phyloP scores from a whole-genome alignment of 2,113 vertebrate genomes.

The Pelecanoides urinatrix region DNA sequence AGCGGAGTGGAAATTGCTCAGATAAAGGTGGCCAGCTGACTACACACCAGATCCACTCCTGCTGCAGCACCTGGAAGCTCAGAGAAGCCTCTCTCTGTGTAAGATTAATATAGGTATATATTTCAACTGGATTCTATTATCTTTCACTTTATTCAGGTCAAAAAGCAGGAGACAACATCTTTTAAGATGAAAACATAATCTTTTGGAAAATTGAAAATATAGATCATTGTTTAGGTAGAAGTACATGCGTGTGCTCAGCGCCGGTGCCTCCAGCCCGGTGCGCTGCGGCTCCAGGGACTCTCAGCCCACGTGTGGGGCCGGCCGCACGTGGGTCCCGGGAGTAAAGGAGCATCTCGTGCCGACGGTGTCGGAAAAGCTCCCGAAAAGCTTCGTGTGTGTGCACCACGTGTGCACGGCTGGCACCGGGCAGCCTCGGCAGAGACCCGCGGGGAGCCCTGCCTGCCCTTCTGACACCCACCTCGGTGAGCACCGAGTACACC shows the following conservation, averaged over 20 bases:
- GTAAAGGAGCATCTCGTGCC: background rate
- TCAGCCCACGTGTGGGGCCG: accelerated
- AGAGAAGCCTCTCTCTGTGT: background rate
- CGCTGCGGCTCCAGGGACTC: accelerated
- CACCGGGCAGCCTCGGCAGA: background rate
- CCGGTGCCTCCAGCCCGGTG: accelerated
- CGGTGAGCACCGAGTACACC: accelerated
- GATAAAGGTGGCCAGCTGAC: background rate
- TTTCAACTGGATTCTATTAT: conserved; percentile 64
- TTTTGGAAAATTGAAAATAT: conserved; percentile 67
- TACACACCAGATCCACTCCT: background rate
- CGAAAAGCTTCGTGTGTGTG: accelerated
- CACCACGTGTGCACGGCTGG: accelerated
- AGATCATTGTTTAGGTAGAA: conserved; percentile 13
- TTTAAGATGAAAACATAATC: conserved; percentile 56
- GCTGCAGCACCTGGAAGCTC: background rate
- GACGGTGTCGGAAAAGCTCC: accelerated
- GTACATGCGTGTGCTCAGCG: accelerated
- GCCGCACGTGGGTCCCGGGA: accelerated
- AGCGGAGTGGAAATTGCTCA: background rate
- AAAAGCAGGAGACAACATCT: conserved; percentile 62
- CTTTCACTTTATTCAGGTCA: conserved; percentile 65
- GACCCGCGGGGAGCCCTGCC: background rate
- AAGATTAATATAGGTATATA: conserved; percentile 38
- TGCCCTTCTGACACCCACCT: background rate